Conservation (phyloP, 2,888 invertebrate species). For the Nomada flava region DNA sequence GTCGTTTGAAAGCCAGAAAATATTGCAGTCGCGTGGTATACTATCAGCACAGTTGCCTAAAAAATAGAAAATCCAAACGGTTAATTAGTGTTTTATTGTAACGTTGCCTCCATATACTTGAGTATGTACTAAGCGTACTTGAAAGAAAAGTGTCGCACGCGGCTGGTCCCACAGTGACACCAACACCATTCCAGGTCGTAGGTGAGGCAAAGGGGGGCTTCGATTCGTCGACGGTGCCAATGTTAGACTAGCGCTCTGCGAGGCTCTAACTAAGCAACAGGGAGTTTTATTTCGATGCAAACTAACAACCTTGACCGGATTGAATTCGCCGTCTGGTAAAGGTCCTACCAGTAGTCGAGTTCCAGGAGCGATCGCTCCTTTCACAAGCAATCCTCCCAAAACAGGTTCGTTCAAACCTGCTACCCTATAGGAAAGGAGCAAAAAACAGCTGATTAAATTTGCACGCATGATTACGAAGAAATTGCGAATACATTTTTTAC, state of each 20-base stretch:
- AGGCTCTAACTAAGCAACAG: slow-evolving; percentile 93
- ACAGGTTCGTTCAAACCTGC: slow-evolving; percentile 91
- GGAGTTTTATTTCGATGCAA: slow-evolving; percentile 97
- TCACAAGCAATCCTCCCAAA: slow-evolving; percentile 93
- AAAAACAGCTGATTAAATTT: background rate
- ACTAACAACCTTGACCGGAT: slow-evolving; percentile 91
- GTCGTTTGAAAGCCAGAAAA: slow-evolving; percentile 95
- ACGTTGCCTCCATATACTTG: background rate
- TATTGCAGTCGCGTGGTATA: slow-evolving; percentile 95
- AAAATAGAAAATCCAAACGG: slow-evolving; percentile 76
- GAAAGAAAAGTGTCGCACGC: slow-evolving; percentile 85
- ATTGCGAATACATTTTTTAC: too few relatives aligned
- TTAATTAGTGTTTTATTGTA: background rate
- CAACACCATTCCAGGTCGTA: slow-evolving; percentile 94
- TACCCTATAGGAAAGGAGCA: slow-evolving; percentile 85
- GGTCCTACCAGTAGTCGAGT: slow-evolving; percentile 91
- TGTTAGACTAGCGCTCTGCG: slow-evolving; percentile 95
- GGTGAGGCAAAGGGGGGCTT: slow-evolving; percentile 85
- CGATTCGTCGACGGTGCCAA: slow-evolving; percentile 86
- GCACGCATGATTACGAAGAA: too few relatives aligned
- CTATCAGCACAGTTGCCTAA: slow-evolving; percentile 94
- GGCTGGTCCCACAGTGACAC: slow-evolving; percentile 86
- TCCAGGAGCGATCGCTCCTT: slow-evolving; percentile 95
- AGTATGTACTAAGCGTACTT: slow-evolving; percentile 80
- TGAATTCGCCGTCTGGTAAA: slow-evolving; percentile 91